Conservation (phyloP, 1,140 invertebrate genomes). For the Galleria mellonella region DNA sequence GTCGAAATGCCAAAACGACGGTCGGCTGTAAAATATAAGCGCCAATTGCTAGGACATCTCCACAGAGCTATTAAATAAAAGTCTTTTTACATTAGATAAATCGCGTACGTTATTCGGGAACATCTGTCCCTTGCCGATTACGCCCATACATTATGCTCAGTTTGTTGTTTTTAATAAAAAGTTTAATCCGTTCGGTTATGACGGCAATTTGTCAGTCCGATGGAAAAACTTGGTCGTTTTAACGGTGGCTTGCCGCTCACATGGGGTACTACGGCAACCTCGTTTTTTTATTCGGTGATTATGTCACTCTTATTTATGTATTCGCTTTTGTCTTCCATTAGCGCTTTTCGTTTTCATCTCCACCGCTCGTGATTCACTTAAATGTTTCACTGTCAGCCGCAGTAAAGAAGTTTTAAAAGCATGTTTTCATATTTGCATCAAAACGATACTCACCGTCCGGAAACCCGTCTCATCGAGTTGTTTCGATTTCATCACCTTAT, state of each 20-base stretch:
- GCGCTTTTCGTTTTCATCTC: conserved; percentile 43
- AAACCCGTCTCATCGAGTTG: conserved; percentile 43
- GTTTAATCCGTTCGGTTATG: conserved; percentile 73
- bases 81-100: conserved; percentile 72
- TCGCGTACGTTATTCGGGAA: conserved; percentile 61
- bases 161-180: conserved; percentile 74
- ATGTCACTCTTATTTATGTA: conserved; percentile 63
- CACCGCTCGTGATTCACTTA: conserved; percentile 39
- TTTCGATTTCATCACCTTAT: conserved; percentile 58
- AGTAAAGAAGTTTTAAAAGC: conserved; percentile 32
- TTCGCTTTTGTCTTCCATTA: conserved; percentile 65
- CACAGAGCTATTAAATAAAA: conserved; percentile 68
- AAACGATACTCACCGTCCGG: conserved; percentile 31
- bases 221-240: conserved; percentile 69
- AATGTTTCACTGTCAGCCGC: conserved; percentile 31
- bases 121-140: conserved; percentile 70
- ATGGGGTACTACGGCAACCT: conserved; percentile 41
- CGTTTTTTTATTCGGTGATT: conserved; percentile 40
- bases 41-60: conserved; percentile 60
- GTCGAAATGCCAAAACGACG: conserved; percentile 49
- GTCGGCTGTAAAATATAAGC: conserved; percentile 55
- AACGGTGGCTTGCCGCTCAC: conserved; percentile 42
- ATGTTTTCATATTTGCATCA: conserved; percentile 36
- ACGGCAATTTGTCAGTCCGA: conserved; percentile 67
- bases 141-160: conserved; percentile 68